A percentile compares a stretch with the other conserved stretches of the same genome.
Conservation (phyloP, 2,888 invertebrate genomes). For the Tenthredo distinguenda region DNA sequence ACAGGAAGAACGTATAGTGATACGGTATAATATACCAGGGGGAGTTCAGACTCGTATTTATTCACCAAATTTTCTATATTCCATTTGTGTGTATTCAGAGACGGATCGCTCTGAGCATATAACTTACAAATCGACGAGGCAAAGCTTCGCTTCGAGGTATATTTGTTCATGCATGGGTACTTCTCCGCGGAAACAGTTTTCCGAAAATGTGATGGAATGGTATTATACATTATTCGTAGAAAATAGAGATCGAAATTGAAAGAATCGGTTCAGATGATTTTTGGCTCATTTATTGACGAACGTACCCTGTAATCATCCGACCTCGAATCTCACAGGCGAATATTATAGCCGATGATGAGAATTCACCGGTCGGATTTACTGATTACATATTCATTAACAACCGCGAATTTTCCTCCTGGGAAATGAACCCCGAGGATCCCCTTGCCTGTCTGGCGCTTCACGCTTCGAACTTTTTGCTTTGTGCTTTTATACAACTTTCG, state of each 20-base stretch:
- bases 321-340: not conserved
- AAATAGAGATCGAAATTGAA: too few species aligned
- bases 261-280: too few species aligned
- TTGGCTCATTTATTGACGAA: not conserved
- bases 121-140: not conserved
- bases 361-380: not conserved
- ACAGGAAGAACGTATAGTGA: not conserved
- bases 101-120: not conserved
- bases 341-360: not conserved
- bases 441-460: not conserved
- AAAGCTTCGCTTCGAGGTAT: too few species aligned
- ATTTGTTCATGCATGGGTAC: too few species aligned
- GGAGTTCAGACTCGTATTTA: not conserved
- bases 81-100: not conserved
- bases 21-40: not conserved
- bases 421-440: not conserved
- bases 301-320: not conserved
- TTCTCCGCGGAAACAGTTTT: too few species aligned
- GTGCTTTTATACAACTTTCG: not conserved
- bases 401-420: not conserved
- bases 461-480: not conserved
- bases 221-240: too few species aligned
- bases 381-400: slow-evolving; percentile 23
- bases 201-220: too few species aligned
- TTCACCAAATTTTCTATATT: not conserved